A percentile compares a stretch with the other conserved stretches of the same genome.
These are phyloP conservation scores for Ceyx erithaca DNA, from an alignment of 2,797 vertebrate genomes.

Conservation along the genomic window DNA sequence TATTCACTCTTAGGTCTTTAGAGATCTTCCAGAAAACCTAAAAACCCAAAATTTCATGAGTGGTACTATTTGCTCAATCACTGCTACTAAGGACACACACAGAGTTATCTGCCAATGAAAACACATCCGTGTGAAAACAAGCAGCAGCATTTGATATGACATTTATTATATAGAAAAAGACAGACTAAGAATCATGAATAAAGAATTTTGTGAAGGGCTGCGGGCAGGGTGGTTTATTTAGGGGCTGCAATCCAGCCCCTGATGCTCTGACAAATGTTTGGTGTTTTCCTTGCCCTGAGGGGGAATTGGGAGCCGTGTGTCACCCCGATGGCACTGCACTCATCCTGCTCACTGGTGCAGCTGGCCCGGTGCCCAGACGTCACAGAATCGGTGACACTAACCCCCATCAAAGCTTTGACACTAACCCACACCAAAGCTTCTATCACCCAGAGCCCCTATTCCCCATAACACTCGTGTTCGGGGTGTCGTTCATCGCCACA, in stretches of 20 bases:
- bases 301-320: not conserved
- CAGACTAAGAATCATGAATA: not conserved
- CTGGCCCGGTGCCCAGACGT: no score
- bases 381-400: no score
- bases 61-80: not conserved
- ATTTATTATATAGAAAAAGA: no score
- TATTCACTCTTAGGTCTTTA: not conserved
- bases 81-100: not conserved
- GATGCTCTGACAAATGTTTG: rapidly evolving
- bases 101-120: not conserved
- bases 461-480: no score
- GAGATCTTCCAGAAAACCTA: rapidly evolving
- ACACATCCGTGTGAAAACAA: not conserved
- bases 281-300: not conserved
- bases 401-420: no score
- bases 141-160: not conserved
- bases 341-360: no score
- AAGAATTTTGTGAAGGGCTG: not conserved
- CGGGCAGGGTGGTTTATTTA: rapidly evolving
- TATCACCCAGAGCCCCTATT: no score
- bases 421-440: no score
- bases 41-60: not conserved
- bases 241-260: not conserved
- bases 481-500: no score
- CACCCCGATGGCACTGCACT: not conserved